These are phyloP conservation scores for Enteromius argenteus DNA, from an alignment of 2,797 vertebrate species.

Conservation along the genomic window DNA sequence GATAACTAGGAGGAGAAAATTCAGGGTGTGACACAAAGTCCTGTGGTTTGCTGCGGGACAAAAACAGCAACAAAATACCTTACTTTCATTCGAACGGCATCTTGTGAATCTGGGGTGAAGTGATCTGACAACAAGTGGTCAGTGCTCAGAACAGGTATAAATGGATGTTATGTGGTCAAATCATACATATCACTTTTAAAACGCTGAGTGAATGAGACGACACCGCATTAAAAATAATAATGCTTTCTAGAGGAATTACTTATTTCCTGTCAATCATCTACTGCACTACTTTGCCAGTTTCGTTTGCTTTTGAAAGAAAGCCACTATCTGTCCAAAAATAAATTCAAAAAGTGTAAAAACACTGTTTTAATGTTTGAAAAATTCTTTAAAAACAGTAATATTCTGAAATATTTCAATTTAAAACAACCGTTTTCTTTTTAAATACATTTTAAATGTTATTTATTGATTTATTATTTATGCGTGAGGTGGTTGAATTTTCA, in stretches of 20 bases:
- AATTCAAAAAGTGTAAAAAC: background rate
- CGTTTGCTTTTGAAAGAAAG: background rate
- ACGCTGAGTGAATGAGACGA: background rate
- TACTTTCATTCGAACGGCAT: background rate
- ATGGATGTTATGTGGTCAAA: background rate
- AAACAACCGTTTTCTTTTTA: background rate
- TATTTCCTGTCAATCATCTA: background rate
- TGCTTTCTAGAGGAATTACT: background rate
- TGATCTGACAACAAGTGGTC: background rate
- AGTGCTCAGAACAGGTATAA: background rate
- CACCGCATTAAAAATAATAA: background rate
- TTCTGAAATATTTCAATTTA: background rate
- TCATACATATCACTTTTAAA: background rate
- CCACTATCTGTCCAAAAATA: background rate
- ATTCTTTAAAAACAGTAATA: background rate
- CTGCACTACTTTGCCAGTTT: background rate
- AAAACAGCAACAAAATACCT: slow-evolving; percentile 5
- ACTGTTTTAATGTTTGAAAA: background rate
- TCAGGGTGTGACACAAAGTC: background rate
- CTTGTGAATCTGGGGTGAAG: background rate
- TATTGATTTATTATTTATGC: background rate
- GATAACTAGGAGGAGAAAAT: slow-evolving; percentile 32
- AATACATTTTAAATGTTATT: background rate
- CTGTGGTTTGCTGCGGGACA: slow-evolving; percentile 1
- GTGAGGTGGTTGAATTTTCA: background rate